Conservation (phyloP, 1,140 invertebrate genomes). For the Pachypsylla venusta region DNA sequence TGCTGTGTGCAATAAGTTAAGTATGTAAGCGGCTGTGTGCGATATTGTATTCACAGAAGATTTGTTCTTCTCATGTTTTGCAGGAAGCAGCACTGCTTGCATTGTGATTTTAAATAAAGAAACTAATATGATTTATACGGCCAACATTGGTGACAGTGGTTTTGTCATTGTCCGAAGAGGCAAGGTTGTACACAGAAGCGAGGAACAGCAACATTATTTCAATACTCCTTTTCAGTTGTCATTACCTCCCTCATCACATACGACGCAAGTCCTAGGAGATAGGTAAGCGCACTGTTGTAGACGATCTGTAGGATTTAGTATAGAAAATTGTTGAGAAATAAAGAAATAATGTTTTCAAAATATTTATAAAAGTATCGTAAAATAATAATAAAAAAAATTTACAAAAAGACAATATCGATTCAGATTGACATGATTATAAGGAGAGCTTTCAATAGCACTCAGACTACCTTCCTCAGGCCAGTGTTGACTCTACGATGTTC, state of each 20-base stretch:
- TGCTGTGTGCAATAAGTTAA: neutral
- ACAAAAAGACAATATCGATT: no score
- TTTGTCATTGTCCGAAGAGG: slow-evolving; percentile 81
- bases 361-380: no score
- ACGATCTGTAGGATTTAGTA: no score
- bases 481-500: no score
- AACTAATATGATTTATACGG: slow-evolving; percentile 77
- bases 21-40: neutral
- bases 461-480: no score
- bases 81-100: slow-evolving; percentile 94
- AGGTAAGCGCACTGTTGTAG: no score
- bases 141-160: slow-evolving; percentile 97
- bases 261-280: slow-evolving; percentile 69
- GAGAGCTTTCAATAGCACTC: no score
- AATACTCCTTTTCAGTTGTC: slow-evolving; percentile 96
- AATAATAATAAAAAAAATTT: no score
- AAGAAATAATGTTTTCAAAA: no score
- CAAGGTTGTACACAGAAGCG: slow-evolving; percentile 74
- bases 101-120: slow-evolving; percentile 82
- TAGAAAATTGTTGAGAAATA: no score
- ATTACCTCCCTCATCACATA: slow-evolving; percentile 75
- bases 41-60: slow-evolving; percentile 17
- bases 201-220: slow-evolving; percentile 96
- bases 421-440: no score
- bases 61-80: no score